A percentile compares a stretch with the other conserved stretches of the same genome.
phyloP scores from a whole-genome alignment of 2,113 vertebrate species.

The Microtus ochrogaster region DNA sequence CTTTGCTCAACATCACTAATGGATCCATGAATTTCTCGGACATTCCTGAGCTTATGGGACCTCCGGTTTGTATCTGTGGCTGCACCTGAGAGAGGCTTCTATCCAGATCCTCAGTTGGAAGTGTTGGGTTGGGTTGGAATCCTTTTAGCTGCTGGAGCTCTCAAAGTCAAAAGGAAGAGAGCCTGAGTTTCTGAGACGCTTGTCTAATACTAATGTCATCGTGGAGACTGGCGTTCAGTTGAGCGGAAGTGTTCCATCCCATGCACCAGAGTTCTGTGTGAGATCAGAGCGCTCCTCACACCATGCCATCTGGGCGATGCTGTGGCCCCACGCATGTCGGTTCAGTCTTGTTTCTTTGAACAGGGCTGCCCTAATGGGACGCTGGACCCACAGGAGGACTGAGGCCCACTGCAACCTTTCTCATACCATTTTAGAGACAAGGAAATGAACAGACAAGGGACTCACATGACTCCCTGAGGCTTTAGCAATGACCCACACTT shows the following conservation, averaged over 20 bases:
- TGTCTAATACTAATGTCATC: neutral
- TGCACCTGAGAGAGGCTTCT: neutral
- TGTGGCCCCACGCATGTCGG: neutral
- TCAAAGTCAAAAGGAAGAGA: neutral
- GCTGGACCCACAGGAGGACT: neutral
- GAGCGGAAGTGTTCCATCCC: neutral
- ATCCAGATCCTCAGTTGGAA: neutral
- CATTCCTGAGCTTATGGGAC: conserved; percentile 88
- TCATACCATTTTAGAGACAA: neutral
- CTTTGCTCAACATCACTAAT: conserved; percentile 91
- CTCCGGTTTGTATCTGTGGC: conserved; percentile 86
- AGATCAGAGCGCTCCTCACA: neutral
- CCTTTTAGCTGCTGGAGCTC: neutral
- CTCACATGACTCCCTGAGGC: neutral
- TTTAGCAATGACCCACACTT: neutral
- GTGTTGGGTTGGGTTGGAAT: neutral
- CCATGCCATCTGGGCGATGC: accelerated
- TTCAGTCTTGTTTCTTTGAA: neutral
- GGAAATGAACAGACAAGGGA: neutral
- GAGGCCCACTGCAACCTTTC: neutral
- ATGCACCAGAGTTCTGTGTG: neutral
- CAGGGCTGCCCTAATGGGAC: neutral
- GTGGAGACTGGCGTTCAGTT: neutral
- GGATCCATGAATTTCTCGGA: conserved; percentile 90
- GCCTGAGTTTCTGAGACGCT: neutral